These are phyloP conservation scores for Sminthurinus aureus DNA, from an alignment of 2,888 invertebrate genomes.

Conservation along the genomic window DNA sequence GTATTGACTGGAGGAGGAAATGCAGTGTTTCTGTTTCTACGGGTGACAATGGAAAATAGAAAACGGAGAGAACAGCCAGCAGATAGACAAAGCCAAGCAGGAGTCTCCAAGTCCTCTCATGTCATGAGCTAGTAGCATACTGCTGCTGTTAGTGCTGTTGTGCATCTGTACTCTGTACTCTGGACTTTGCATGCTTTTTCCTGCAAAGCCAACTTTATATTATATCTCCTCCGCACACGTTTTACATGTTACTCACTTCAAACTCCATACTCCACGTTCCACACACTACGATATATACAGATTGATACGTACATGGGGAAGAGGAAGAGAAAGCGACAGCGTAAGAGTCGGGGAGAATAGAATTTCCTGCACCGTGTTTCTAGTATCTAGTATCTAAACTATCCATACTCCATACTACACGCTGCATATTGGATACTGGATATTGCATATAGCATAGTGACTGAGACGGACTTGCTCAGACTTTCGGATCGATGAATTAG, in stretches of 20 bases:
- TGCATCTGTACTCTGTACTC: conserved; percentile 17
- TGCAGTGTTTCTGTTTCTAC: conserved; percentile 24
- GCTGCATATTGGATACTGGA: too few species aligned
- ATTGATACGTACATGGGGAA: not conserved
- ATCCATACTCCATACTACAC: too few species aligned
- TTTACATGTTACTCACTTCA: too few species aligned
- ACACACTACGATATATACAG: not conserved
- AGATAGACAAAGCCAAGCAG: too few species aligned
- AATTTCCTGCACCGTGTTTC: too few species aligned
- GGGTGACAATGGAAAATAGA: conserved; percentile 18
- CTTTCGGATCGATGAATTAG: conserved; percentile 52
- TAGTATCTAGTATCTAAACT: too few species aligned
- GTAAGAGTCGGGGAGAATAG: conserved; percentile 15
- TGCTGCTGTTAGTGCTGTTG: conserved; percentile 3
- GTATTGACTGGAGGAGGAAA: not conserved
- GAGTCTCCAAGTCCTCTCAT: conserved; percentile 25
- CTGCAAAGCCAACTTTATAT: not conserved
- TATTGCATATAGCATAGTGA: too few species aligned
- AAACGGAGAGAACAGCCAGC: too few species aligned
- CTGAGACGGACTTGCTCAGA: conserved; percentile 47
- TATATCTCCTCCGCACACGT: not conserved
- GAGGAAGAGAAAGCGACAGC: not conserved
- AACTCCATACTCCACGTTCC: not conserved
- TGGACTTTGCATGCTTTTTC: not conserved
- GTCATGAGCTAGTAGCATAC: conserved; percentile 33